phyloP scores from a whole-genome alignment of 2,113 vertebrate genomes.

The Bubo blakistoni region DNA sequence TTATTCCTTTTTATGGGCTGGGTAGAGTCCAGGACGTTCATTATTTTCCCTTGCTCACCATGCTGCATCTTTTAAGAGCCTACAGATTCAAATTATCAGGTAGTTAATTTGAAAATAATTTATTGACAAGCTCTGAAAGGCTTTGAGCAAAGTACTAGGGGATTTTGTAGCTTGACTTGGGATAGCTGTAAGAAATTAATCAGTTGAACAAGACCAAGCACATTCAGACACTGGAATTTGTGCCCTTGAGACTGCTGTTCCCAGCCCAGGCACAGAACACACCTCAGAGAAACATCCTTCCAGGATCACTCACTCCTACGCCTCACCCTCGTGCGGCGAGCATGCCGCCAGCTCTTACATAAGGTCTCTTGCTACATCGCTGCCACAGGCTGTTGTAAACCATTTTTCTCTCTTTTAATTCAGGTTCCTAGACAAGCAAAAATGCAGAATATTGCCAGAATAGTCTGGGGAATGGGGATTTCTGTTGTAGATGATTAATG shows the following conservation, averaged over 20 bases:
- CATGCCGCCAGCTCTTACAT: conserved; percentile 46
- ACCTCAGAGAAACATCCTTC: conserved; percentile 66
- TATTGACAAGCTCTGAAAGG: neutral
- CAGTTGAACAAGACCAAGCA: conserved; percentile 59
- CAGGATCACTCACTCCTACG: conserved; percentile 35
- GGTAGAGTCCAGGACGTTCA: neutral
- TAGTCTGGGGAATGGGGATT: conserved; percentile 32
- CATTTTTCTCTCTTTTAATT: conserved; percentile 54
- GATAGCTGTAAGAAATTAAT: conserved; percentile 52
- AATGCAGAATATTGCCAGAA: conserved; percentile 59
- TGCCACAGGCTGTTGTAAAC: conserved; percentile 50
- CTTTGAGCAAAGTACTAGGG: neutral
- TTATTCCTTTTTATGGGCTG: neutral
- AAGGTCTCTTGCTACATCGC: conserved; percentile 55
- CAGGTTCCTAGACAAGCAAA: conserved; percentile 59
- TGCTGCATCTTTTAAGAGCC: neutral
- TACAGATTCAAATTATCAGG: neutral
- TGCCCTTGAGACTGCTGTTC: conserved; percentile 66
- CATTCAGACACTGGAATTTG: conserved; percentile 53
- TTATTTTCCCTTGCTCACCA: neutral
- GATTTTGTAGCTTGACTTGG: neutral
- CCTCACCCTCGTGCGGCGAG: conserved; percentile 1
- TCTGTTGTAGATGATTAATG: conserved; percentile 51
- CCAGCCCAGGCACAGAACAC: conserved; percentile 52
- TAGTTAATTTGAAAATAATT: conserved; percentile 53